Base-by-base conservation (phyloP, 2,888 invertebrate genomes). In the Tetragnatha montana region DNA sequence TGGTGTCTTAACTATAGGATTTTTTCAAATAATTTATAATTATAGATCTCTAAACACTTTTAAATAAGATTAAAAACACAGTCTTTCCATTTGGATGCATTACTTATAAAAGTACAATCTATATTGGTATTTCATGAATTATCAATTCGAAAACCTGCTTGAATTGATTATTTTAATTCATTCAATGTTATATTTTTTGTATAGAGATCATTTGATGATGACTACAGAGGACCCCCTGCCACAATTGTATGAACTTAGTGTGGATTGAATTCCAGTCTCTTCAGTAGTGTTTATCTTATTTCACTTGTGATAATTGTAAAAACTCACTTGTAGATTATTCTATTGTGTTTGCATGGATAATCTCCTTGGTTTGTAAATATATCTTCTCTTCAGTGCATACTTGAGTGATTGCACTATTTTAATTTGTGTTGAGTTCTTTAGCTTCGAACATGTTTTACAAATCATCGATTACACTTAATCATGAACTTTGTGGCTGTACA, bases 131-230 rank as follows among this genome's bases (percentile, higher is more conserved):
- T 35, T 35, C 35, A 35, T 35, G 1, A 35, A 35, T 35, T 4
- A 35, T 2, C 35, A 35, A 35, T 35, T 35, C n/a, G 35, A 35
- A 35, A 1, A 35, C n/a, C 2, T 35, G 35, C 35, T 35, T 35
- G 35, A 35, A 35, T 35, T 35, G 35, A 35, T 35, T 35, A 35
- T 35, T 8, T 12, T 60, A 10, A 19, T 73, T 22, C 21, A 22
- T n/a, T 71, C n/a, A 0, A 19, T 22, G 7, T 73, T 0, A 73
- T 82, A 21, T 76, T 49, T 76, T 21, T 51, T 60, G 71, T 79
- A 6, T 73, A 90, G 89, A 78, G 82, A 22, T 19, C 81, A 7
- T 90, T 82, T 83, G 89, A 90, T 50, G 89, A 90, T 82, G 82
- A 90, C 51, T 76, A 82, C 8, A 86, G 86, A 82, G 69, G 78